Percentiles rank a stretch among this genome's conserved stretches.
phyloP scores from a whole-genome alignment of 2,113 vertebrate genomes.

The Grammomys dolichurus region DNA sequence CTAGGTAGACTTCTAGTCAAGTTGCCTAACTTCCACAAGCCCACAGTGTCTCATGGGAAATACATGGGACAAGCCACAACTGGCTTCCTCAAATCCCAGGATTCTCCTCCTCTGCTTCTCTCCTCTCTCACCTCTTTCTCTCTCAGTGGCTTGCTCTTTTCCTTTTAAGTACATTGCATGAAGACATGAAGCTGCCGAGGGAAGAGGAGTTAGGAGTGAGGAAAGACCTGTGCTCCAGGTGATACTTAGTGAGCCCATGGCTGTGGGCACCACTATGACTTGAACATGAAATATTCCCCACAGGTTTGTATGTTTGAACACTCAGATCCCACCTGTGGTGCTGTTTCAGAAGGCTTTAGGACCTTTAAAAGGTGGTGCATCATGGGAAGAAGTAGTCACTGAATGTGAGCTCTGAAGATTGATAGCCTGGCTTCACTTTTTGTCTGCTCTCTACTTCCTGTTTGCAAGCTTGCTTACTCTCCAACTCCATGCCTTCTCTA shows the following conservation, averaged over 20 bases:
- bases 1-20: neutral
- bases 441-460: neutral
- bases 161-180: accelerated
- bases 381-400: neutral
- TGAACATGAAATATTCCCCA: neutral
- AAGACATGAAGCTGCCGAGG: neutral
- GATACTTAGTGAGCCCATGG: accelerated
- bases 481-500: neutral
- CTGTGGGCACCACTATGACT: neutral
- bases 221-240: neutral
- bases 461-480: no score
- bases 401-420: neutral
- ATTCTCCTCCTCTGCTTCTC: no score
- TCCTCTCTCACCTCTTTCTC: no score
- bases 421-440: neutral
- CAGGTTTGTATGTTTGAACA: no score
- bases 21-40: neutral
- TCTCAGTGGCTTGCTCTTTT: neutral
- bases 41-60: neutral
- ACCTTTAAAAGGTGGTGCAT: neutral
- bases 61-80: neutral
- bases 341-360: neutral
- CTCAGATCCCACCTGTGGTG: neutral
- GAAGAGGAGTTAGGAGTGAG: neutral
- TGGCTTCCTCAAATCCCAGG: accelerated